Conservation (phyloP, 1,140 invertebrate species). For the Philaenus spumarius region DNA sequence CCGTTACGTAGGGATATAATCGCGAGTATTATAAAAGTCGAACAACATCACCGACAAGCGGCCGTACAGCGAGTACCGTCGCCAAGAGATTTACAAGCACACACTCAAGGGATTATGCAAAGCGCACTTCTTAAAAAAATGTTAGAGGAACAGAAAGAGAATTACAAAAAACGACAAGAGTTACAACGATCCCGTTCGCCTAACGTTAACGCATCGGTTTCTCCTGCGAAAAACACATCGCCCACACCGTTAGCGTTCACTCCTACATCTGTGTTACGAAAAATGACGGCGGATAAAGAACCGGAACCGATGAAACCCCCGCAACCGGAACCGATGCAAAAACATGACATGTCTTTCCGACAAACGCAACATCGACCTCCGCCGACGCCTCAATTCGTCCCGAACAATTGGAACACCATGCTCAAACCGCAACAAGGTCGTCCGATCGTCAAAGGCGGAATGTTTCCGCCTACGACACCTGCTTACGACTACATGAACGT, state of each 20-base stretch:
- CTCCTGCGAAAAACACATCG: conserved; percentile 35
- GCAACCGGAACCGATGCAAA: not conserved
- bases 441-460: too few relatives aligned
- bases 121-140: conserved; percentile 77
- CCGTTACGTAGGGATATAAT: conserved; percentile 64
- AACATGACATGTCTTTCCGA: not conserved
- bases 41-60: conserved; percentile 12
- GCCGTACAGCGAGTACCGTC: conserved; percentile 64
- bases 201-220: conserved; percentile 17
- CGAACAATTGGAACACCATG: too few relatives aligned
- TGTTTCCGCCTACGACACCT: too few relatives aligned
- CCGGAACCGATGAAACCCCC: conserved; percentile 36
- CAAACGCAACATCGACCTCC: not conserved
- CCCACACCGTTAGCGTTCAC: conserved; percentile 66
- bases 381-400: not conserved
- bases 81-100: conserved; percentile 70
- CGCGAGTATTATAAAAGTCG: conserved; percentile 53
- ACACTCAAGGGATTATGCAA: conserved; percentile 78
- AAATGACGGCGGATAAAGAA: conserved; percentile 88
- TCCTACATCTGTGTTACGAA: conserved; percentile 58
- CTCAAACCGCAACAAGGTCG: too few relatives aligned
- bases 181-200: conserved; percentile 37
- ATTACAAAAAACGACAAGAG: conserved; percentile 70
- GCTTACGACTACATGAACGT: too few relatives aligned
- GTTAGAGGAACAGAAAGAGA: conserved; percentile 76